Percentiles rank a stretch among this genome's conserved stretches.
Evolutionary conservation across 2,113 vertebrate species (phyloP).

Genomic region (Phalacrocorax aristotelis): DNA sequence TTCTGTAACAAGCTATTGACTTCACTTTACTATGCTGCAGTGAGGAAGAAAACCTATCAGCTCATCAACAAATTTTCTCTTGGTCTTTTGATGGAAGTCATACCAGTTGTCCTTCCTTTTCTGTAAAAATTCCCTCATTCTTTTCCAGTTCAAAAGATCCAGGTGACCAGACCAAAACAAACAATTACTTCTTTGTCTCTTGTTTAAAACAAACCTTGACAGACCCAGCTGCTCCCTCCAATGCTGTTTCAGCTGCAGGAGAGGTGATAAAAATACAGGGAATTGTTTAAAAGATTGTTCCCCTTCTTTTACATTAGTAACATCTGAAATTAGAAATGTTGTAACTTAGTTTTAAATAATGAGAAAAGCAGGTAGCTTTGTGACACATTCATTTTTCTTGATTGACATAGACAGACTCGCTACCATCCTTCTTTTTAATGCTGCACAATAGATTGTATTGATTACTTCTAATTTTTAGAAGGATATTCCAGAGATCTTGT

Average conservation of each 20-base stretch:
- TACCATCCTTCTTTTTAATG: not conserved
- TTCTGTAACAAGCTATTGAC: not conserved
- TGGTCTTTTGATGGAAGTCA: not conserved
- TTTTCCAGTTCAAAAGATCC: not conserved
- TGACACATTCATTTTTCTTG: not conserved
- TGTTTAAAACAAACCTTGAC: not conserved
- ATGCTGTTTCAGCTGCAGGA: not conserved
- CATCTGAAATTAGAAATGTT: not conserved
- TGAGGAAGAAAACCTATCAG: not conserved
- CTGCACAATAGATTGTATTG: not conserved
- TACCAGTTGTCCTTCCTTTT: not conserved
- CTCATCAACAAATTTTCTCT: not conserved
- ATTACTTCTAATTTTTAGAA: not conserved
- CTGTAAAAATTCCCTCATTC: not conserved
- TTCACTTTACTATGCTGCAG: not conserved
- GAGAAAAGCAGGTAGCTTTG: not conserved
- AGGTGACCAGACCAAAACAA: not conserved
- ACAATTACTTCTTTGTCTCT: not conserved
- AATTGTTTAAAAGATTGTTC: not conserved
- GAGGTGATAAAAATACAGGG: not conserved
- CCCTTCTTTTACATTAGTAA: not conserved
- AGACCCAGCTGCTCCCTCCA: not conserved
- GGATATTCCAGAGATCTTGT: not conserved
- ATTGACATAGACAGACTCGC: not conserved
- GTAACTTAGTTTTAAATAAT: not conserved